phyloP scores from a whole-genome alignment of 2,797 vertebrate genomes.

The Diglossa cyanea region DNA sequence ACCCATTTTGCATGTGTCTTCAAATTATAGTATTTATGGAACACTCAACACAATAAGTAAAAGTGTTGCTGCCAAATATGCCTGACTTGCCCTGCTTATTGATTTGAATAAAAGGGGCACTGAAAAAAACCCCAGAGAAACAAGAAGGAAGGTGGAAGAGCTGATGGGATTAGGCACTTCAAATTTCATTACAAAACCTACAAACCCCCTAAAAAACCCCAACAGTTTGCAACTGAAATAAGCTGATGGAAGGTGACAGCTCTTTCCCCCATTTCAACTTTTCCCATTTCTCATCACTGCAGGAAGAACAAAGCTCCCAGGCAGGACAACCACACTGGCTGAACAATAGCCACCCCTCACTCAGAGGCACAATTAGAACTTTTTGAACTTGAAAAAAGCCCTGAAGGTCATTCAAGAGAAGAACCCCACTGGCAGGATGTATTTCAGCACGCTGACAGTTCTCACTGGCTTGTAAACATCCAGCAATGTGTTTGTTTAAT shows the following conservation, averaged over 20 bases:
- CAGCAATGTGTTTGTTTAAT: neutral
- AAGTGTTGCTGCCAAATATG: constrained; percentile 1
- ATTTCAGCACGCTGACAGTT: neutral
- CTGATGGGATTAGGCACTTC: neutral
- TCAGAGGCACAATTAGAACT: neutral
- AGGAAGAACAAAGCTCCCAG: neutral
- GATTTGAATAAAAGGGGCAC: neutral
- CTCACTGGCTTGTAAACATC: neutral
- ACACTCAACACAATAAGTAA: neutral
- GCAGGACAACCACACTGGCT: neutral
- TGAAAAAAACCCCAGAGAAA: neutral
- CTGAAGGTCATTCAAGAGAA: neutral
- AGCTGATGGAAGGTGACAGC: neutral
- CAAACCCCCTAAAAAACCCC: fast-evolving
- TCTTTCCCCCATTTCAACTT: neutral
- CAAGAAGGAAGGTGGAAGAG: neutral
- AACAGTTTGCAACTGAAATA: neutral
- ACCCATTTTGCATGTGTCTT: neutral
- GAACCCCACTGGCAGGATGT: neutral
- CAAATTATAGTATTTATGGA: constrained; percentile 37
- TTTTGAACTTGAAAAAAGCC: neutral
- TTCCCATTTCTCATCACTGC: neutral
- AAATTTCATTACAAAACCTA: neutral
- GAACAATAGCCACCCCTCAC: neutral
- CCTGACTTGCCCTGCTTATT: neutral